Conservation (phyloP, 1,140 invertebrate genomes). For the Ylistrum balloti region DNA sequence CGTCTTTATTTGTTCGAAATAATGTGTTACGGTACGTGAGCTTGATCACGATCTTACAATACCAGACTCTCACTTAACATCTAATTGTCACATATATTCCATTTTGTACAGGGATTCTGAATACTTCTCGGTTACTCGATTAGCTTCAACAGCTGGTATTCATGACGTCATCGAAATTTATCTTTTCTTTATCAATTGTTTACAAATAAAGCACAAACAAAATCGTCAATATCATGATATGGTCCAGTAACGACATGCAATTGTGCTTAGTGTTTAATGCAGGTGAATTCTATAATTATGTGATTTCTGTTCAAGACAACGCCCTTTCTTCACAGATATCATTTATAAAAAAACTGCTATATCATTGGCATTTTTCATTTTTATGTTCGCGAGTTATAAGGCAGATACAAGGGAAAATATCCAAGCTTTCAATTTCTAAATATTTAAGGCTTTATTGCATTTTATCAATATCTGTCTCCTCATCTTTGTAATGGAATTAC, state of each 20-base stretch:
- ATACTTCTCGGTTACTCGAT: background rate
- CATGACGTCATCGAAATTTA: background rate
- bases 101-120: background rate
- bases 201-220: background rate
- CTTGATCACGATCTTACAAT: background rate
- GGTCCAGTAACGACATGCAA: background rate
- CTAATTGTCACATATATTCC: background rate
- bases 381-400: no score
- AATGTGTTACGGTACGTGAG: background rate
- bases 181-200: background rate
- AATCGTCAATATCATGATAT: background rate
- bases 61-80: background rate
- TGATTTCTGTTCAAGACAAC: slow-evolving; percentile 1
- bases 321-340: background rate
- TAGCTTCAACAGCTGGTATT: background rate
- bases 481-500: no score
- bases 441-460: no score
- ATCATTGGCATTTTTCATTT: no score
- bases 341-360: background rate
- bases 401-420: no score
- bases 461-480: no score
- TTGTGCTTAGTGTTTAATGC: background rate
- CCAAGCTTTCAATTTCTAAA: no score
- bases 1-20: background rate
- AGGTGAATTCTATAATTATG: background rate